Evolutionary conservation across 23 tunicate genomes (phyloP), one percentile per base, ranked within the genome.

Genomic region (Trididemnum clinides): DNA sequence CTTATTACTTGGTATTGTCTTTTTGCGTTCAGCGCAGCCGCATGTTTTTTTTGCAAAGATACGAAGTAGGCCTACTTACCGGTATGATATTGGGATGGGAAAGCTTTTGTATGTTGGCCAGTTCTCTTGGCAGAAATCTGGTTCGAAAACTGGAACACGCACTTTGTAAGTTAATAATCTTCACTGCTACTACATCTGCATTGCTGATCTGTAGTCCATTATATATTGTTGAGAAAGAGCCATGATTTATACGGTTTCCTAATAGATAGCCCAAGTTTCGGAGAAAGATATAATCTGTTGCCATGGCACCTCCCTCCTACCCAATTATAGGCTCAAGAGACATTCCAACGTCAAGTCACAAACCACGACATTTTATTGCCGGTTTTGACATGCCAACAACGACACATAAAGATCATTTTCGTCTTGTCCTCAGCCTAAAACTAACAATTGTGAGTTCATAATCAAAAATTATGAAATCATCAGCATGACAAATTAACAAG

Each of bases 81-180:
- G 87, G 57, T 18, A 94, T 89, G 21, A 94, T 94, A 57, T 89
- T 94, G 2, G 98, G 98, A 58, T 94, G 98, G 20, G 83, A 81
- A 0, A 94, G 85, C 2, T 33, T 89, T 33, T 82, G 76, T 18
- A 94, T 87, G 72, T 94, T 94, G 35, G 85, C 77, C 51, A 94
- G 74, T 58, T 94, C 98, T 64, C 98, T 34, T 0, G 98, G 98
- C 3, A 94, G 88, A 76, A 94, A 94, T 33, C 98, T 80, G 35
- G 75, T 81, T 72, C 90, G 63, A 64, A 85, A 94, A 72, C 80
- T 80, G 35, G 51, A n/a, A 36, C 82, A 90, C 33, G 83, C 51
- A 15, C 77, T 85, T 37, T 91, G 87, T 84, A 94, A 39, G 76
- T 94, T 89, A 33, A 94, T 94, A 39, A 94, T 72, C 66, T 94